phyloP scores from a whole-genome alignment of 2,113 vertebrate genomes.

The Neomonachus schauinslandi region DNA sequence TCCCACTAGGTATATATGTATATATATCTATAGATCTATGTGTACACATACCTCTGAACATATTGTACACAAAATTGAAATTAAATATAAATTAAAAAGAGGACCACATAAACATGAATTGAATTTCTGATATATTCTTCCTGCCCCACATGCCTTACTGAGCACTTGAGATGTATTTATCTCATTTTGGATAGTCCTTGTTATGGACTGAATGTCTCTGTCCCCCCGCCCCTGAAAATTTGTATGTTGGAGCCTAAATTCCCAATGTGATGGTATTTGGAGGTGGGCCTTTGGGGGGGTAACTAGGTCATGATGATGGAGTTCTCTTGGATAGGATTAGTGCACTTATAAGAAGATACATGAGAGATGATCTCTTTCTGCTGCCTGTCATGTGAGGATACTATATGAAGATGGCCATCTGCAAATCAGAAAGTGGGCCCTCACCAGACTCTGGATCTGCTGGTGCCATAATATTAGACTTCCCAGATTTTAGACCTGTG shows the following conservation, averaged over 20 bases:
- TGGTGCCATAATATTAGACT: not conserved
- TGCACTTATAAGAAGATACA: not conserved
- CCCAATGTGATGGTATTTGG: not conserved
- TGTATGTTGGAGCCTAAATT: not conserved
- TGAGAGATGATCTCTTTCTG: not conserved
- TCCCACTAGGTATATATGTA: not conserved
- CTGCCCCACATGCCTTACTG: accelerated
- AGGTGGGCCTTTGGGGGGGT: not conserved
- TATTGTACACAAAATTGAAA: not conserved
- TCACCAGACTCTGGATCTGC: not conserved
- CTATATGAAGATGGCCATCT: not conserved
- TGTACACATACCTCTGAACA: not conserved
- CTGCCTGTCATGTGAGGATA: not conserved
- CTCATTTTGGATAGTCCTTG: not conserved
- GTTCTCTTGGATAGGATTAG: not conserved
- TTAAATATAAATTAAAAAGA: not conserved
- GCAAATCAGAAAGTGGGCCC: not conserved
- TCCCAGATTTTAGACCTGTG: not conserved
- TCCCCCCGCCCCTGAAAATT: not conserved
- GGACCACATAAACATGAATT: not conserved
- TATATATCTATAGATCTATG: not conserved
- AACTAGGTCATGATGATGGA: not conserved
- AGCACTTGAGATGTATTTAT: not conserved
- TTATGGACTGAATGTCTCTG: not conserved
- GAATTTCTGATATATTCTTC: not conserved